Conservation (phyloP, 2,797 vertebrate genomes). For the Rhincodon typus region DNA sequence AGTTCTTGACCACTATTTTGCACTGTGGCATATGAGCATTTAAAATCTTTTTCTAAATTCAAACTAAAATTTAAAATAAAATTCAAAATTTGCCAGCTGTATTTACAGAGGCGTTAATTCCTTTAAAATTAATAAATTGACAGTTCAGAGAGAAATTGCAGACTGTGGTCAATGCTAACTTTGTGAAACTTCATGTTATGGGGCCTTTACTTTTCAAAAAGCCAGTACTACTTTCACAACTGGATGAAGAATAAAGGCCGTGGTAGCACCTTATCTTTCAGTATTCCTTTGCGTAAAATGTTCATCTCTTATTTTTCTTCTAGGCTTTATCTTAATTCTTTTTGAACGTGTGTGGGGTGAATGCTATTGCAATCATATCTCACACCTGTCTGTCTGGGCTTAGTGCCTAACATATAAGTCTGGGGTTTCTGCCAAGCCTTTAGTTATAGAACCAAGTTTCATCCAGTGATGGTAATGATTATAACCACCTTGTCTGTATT, state of each 20-base stretch:
- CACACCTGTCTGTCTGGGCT: constrained; percentile 22
- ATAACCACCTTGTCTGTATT: background rate
- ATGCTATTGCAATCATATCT: background rate
- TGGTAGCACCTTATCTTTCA: background rate
- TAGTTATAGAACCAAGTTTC: background rate
- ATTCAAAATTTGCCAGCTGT: background rate
- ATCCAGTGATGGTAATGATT: background rate
- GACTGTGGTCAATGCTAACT: background rate
- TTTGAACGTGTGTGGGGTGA: background rate
- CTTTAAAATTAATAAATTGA: background rate
- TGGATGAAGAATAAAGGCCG: background rate
- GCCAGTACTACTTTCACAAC: background rate
- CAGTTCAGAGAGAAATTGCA: background rate
- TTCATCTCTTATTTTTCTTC: constrained; percentile 8
- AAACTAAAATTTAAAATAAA: no score
- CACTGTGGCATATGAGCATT: no score
- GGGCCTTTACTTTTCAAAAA: background rate
- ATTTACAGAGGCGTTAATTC: background rate
- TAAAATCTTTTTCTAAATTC: background rate
- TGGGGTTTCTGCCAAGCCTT: constrained; percentile 6
- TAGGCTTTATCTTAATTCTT: background rate
- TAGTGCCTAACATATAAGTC: background rate
- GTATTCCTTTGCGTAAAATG: background rate
- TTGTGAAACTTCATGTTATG: background rate
- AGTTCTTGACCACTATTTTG: background rate